Evolutionary conservation across 2,888 invertebrate genomes (phyloP), one percentile per base, ranked within the genome.

Genomic region (Pemphredon lugubris): DNA sequence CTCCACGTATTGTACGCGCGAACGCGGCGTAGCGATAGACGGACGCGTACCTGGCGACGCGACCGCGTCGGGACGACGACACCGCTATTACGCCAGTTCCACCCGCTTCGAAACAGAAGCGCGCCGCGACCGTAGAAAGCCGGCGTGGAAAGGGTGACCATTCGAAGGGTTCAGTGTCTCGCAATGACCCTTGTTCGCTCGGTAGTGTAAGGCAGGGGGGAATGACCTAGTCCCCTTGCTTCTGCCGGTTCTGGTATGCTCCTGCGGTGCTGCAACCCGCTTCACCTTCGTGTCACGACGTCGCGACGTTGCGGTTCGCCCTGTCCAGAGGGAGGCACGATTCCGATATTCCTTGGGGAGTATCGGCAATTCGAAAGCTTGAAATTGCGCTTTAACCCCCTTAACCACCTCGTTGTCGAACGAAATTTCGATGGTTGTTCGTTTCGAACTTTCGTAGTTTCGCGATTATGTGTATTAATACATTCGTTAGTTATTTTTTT

Each of bases 121-220:
- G 50, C 34, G 32, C 18, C 16, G 16, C 39, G 34, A 9, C 13
- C 34, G 54, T 47, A 45, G 45, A 16, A 57, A 47, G 69, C 20
- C 42, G 37, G 3, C 55, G 53, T 58, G 72, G 75, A 47, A 78
- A 77, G 81, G 82, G 77, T 73, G 76, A 71, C 75, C 76, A 77
- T 79, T 78, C 75, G 82, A 80, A 85, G 86, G 85, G 86, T 87
- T 87, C 84, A 86, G 75, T 83, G 86, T 85, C 87, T 87, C 86
- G 82, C 84, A 81, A 83, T 87, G 87, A 86, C 85, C 87, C 81
- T 80, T 80, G 85, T 70, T 81, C 76, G 72, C 73, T 75, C 71
- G 76, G 63, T 68, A 73, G 71, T 78, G 77, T 75, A 84, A 82
- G 74, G 72, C 83, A 86, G 73, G 83, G 86, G 82, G 85, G 86